phyloP scores from a whole-genome alignment of 2,797 vertebrate species.

The Arctocebus calabarensis region DNA sequence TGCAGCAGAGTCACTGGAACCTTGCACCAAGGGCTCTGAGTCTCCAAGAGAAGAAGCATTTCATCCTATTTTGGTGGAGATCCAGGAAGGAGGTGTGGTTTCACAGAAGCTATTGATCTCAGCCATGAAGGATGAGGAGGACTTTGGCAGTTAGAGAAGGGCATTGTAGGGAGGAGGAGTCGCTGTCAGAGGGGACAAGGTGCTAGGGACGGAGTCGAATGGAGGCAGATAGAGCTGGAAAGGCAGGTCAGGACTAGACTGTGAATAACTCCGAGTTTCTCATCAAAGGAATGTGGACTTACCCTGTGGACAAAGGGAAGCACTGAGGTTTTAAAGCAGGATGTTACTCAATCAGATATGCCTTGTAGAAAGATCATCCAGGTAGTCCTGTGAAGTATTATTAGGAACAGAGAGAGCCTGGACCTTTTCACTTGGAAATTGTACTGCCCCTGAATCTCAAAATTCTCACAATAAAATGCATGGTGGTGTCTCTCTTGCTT shows the following conservation, averaged over 20 bases:
- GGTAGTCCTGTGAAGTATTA: rapidly evolving
- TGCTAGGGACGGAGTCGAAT: background rate
- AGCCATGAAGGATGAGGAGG: background rate
- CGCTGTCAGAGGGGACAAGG: background rate
- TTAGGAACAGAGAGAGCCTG: background rate
- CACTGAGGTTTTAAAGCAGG: background rate
- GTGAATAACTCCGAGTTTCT: background rate
- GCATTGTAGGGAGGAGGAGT: background rate
- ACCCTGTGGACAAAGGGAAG: background rate
- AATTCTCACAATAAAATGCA: background rate
- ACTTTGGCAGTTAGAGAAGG: background rate
- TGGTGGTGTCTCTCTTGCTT: background rate
- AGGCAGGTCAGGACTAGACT: background rate
- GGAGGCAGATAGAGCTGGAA: background rate
- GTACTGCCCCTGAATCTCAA: background rate
- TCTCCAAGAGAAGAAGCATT: background rate
- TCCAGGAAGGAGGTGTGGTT: background rate
- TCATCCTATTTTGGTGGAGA: background rate
- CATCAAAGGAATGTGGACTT: background rate
- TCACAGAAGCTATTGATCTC: background rate
- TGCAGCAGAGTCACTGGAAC: background rate
- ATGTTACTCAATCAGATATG: background rate
- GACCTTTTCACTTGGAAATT: background rate
- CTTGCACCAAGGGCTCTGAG: background rate
- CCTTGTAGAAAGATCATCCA: background rate